Evolutionary conservation across 2,113 vertebrate species (phyloP).

Genomic region (Pelobates fuscus): DNA sequence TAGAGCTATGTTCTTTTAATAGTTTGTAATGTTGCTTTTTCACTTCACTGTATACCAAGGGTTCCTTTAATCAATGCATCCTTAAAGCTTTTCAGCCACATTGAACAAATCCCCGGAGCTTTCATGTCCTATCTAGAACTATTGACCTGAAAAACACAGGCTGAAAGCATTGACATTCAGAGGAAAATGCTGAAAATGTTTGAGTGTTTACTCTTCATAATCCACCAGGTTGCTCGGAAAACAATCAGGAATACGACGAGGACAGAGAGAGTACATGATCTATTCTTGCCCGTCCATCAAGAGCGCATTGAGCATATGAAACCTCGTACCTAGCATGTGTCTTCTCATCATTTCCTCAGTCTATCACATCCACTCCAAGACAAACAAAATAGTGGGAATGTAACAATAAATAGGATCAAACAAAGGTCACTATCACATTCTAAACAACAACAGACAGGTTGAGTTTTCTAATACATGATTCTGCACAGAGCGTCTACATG

Average conservation of each 20-base stretch:
- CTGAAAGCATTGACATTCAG: not conserved
- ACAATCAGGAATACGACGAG: not conserved
- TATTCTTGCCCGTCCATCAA: conserved; percentile 21
- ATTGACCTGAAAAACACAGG: conserved; percentile 3
- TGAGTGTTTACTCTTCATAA: not conserved
- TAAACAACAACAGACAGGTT: conserved; percentile 42
- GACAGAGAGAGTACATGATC: not conserved
- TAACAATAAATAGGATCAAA: conserved; percentile 31
- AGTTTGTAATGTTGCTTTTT: not conserved
- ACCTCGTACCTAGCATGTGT: not conserved
- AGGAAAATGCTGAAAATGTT: not conserved
- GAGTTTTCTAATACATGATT: conserved; percentile 26
- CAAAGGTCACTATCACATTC: conserved; percentile 42
- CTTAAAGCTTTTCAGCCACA: not conserved
- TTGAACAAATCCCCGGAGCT: not conserved
- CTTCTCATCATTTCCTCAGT: not conserved
- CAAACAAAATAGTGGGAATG: conserved; percentile 32
- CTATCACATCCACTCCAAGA: conserved; percentile 26
- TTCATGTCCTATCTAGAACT: not conserved
- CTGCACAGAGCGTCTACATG: conserved; percentile 10
- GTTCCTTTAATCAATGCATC: conserved; percentile 7
- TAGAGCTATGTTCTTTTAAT: not conserved
- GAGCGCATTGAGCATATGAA: not conserved
- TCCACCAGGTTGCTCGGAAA: not conserved
- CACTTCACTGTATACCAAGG: not conserved